Evolutionary conservation across 2,888 invertebrate species (phyloP).

Genomic region (Xestia rhomboidea): DNA sequence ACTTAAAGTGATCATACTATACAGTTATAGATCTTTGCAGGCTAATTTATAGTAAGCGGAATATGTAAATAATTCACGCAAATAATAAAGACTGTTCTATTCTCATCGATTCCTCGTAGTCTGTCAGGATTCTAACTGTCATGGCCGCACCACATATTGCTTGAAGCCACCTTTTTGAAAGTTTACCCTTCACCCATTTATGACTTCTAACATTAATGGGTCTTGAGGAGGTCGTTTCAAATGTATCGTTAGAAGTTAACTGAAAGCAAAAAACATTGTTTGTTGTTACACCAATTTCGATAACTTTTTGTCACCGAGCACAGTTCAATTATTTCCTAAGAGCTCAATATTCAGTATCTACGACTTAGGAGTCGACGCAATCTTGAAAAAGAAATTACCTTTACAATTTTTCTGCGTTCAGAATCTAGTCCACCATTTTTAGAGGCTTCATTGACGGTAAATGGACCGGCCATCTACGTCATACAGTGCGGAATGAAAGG

Average conservation of each 20-base stretch:
- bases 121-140: slow-evolving; percentile 23
- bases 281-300: not conserved
- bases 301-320: not conserved
- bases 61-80: too few species aligned
- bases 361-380: too few species aligned
- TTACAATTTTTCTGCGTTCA: not conserved
- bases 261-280: not conserved
- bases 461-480: slow-evolving; percentile 13
- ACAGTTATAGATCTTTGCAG: not conserved
- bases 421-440: not conserved
- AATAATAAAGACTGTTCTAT: too few species aligned
- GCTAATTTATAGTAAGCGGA: too few species aligned
- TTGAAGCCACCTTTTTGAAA: slow-evolving; percentile 5
- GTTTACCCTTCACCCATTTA: not conserved
- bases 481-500: slow-evolving; percentile 26
- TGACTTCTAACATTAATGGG: not conserved
- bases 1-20: too few species aligned
- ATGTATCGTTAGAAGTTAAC: not conserved
- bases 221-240: not conserved
- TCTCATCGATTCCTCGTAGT: not conserved
- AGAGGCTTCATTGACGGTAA: slow-evolving; percentile 1
- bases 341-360: not conserved
- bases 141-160: slow-evolving; percentile 3
- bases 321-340: slow-evolving; percentile 13
- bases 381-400: too few species aligned